Percentiles rank a stretch among this genome's conserved stretches.
phyloP scores from a whole-genome alignment of 2,888 invertebrate species.

The Cerastis leucographa region DNA sequence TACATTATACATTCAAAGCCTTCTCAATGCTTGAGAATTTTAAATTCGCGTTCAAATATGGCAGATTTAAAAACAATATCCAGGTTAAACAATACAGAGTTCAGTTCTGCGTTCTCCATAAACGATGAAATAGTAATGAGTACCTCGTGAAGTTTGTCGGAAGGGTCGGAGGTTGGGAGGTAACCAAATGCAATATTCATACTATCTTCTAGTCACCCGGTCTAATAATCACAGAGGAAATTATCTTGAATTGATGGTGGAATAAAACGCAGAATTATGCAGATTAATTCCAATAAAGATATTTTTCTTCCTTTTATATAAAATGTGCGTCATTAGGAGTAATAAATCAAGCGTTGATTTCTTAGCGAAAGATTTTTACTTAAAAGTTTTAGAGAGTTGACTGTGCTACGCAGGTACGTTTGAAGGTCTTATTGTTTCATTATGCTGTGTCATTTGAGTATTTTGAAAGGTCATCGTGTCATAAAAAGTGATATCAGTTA shows the following conservation, averaged over 20 bases:
- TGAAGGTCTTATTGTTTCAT: not conserved
- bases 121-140: slow-evolving; percentile 45
- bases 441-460: slow-evolving; percentile 5
- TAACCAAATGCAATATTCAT: slow-evolving; percentile 65
- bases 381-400: slow-evolving; percentile 27
- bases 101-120: slow-evolving; percentile 33
- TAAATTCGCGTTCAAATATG: slow-evolving; percentile 24
- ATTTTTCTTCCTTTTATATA: slow-evolving; percentile 42
- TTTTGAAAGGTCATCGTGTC: not conserved
- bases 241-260: slow-evolving; percentile 12
- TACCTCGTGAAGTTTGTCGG: slow-evolving; percentile 14
- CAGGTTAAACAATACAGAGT: slow-evolving; percentile 47
- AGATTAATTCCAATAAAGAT: slow-evolving; percentile 38
- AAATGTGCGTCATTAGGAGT: slow-evolving; percentile 49
- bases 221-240: slow-evolving; percentile 36
- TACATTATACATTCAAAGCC: slow-evolving; percentile 39
- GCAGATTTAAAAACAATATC: slow-evolving; percentile 42
- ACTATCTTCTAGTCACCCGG: slow-evolving; percentile 2
- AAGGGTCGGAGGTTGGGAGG: slow-evolving; percentile 10
- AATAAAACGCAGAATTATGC: slow-evolving; percentile 42
- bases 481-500: not conserved
- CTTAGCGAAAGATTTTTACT: slow-evolving; percentile 16
- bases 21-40: slow-evolving; percentile 42
- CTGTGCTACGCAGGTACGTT: slow-evolving; percentile 27
- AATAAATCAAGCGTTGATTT: slow-evolving; percentile 44